Percentiles rank a stretch among this genome's conserved stretches.
Conservation (phyloP, 2,113 vertebrate species). For the Toxotes jaculatrix region DNA sequence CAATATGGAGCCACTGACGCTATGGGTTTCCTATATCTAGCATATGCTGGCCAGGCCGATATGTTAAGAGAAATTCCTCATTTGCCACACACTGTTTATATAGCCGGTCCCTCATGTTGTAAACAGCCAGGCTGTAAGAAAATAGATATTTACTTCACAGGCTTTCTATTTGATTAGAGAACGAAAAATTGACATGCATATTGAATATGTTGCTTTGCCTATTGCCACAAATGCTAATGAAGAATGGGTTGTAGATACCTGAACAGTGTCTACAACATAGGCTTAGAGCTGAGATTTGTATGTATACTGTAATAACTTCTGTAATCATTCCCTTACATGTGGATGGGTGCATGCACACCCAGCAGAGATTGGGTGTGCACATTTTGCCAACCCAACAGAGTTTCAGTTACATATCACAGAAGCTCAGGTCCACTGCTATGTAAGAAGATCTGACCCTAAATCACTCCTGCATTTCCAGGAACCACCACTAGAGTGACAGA, state of each 20-base stretch:
- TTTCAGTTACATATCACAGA: conserved; percentile 59
- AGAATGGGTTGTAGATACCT: conserved; percentile 38
- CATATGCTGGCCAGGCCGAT: conserved; percentile 82
- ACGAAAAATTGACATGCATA: conserved; percentile 75
- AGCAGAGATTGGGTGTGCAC: conserved; percentile 31
- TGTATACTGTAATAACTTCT: conserved; percentile 20
- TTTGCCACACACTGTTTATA: conserved; percentile 76
- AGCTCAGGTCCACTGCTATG: conserved; percentile 40
- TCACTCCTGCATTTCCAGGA: conserved; percentile 62
- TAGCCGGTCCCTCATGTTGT: conserved; percentile 69
- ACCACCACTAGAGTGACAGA: conserved; percentile 60
- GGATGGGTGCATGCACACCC: conserved; percentile 9
- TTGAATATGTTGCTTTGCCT: conserved; percentile 58
- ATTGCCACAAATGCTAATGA: conserved; percentile 67
- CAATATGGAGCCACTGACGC: conserved; percentile 79
- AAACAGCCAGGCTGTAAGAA: conserved; percentile 76
- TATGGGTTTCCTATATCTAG: conserved; percentile 85
- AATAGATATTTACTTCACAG: conserved; percentile 81
- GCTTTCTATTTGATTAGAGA: conserved; percentile 84
- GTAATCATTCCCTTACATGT: conserved; percentile 33
- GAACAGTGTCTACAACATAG: conserved; percentile 8
- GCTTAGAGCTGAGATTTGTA: conserved; percentile 17
- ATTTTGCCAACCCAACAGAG: conserved; percentile 53
- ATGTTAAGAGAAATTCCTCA: conserved; percentile 84
- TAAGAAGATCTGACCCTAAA: conserved; percentile 55